phyloP scores from a whole-genome alignment of 2,888 invertebrate species.

The Pelosia muscerda region DNA sequence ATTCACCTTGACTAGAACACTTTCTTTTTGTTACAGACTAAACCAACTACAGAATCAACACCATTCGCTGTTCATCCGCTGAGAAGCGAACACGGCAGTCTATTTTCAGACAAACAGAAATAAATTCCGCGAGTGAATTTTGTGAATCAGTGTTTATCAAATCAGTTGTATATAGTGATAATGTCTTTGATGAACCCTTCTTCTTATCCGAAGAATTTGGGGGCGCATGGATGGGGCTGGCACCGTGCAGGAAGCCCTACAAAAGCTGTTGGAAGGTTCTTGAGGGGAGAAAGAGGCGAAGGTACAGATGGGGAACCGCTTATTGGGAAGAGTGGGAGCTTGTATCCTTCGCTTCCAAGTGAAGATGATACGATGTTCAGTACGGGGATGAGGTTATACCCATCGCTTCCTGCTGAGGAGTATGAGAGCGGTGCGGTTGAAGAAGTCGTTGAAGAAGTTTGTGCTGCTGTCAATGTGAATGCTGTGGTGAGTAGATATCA shows the following conservation, averaged over 20 bases:
- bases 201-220: conserved; percentile 82
- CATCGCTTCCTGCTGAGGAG: conserved; percentile 78
- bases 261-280: conserved; percentile 73
- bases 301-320: conserved; percentile 60
- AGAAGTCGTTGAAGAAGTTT: conserved; percentile 78
- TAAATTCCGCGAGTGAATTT: conserved; percentile 24
- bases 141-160: conserved; percentile 18
- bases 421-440: conserved; percentile 80
- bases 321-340: conserved; percentile 63
- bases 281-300: conserved; percentile 73
- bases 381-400: conserved; percentile 73
- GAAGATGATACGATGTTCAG: conserved; percentile 75
- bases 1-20: conserved; percentile 29
- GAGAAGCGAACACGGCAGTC: conserved; percentile 46
- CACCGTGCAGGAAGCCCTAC: conserved; percentile 70
- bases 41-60: conserved; percentile 23
- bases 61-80: conserved; percentile 48
- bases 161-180: conserved; percentile 29
- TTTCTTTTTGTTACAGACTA: conserved; percentile 55
- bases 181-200: conserved; percentile 53
- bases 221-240: conserved; percentile 83
- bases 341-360: conserved; percentile 75
- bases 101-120: conserved; percentile 42
- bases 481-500: conserved; percentile 72
- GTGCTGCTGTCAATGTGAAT: conserved; percentile 77